Percentiles rank a stretch among this genome's conserved stretches.
These are phyloP conservation scores for Esox niger DNA, from an alignment of 2,113 vertebrate genomes.

Conservation along the genomic window DNA sequence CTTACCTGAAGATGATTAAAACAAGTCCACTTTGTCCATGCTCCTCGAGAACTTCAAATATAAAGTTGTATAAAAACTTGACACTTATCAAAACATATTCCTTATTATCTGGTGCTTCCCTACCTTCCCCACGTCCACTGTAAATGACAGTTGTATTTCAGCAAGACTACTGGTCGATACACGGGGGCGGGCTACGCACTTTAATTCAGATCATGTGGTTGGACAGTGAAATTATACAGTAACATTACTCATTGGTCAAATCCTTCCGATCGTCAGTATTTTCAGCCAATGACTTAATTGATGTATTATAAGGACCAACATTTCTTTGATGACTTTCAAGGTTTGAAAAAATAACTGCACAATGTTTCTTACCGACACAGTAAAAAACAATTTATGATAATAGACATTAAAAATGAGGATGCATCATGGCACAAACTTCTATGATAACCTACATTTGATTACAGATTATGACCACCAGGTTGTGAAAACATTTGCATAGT, in stretches of 20 bases:
- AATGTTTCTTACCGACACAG: no score
- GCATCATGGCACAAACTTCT: no score
- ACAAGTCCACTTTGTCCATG: constrained; percentile 17
- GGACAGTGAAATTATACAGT: constrained; percentile 35
- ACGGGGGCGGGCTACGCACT: constrained; percentile 41
- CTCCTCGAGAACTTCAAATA: not conserved
- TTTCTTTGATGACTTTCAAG: not conserved
- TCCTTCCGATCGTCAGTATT: not conserved
- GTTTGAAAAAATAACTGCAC: not conserved
- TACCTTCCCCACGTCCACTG: constrained; percentile 49
- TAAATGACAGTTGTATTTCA: constrained; percentile 67
- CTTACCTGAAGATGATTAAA: constrained; percentile 53
- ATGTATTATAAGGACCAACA: constrained; percentile 7
- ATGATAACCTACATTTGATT: no score
- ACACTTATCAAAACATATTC: constrained; percentile 34
- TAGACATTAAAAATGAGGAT: no score
- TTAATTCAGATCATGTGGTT: constrained; percentile 40
- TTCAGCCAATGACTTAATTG: constrained; percentile 45
- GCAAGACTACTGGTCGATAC: constrained; percentile 49
- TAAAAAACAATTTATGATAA: no score
- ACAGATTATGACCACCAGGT: no score
- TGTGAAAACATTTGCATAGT: no score
- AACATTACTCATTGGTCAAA: constrained; percentile 44
- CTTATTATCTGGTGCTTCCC: not conserved
- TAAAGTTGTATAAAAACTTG: constrained; percentile 16